Evolutionary conservation across 2,113 vertebrate genomes (phyloP), one percentile per base, ranked within the genome.

Genomic region (Globicephala melas): DNA sequence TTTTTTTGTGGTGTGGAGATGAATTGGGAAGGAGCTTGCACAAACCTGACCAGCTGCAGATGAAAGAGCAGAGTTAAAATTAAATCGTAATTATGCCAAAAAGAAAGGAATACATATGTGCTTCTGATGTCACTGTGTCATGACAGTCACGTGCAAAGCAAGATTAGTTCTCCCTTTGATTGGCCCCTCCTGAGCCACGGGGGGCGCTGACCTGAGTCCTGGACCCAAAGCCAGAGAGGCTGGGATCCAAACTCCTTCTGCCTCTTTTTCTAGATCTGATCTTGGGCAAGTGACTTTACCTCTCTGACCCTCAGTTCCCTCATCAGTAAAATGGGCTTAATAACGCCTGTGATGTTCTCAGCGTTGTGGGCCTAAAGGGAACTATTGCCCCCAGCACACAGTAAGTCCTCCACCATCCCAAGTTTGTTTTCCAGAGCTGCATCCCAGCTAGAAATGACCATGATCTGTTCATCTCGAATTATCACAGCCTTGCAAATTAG

Each of bases 271-370:
- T 2, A 33, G 47, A n/a, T 18, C 68, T n/a, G 47, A 55, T 26
- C 71, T 55, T 5, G 13, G 31, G 23, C 21, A 70, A 80, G 63
- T 60, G 41, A 71, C 33, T 77, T 50, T 3, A 20, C 41, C 62
- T 67, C 28, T 6, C 65, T 5, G 8, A 14, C 47, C 62, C 89
- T 91, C 82, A 44, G 67, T 89, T 44, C 3, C 36, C 67, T 41
- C 28, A 83, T 53, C 94, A 86, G 68, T 47, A 53, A 92, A 96
- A 79, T 53, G 90, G 87, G 55, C 17, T 89, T 18, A 65, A n/a
- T 47, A 15, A 67, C 31, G 58, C 58, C 74, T 21, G 31, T 31
- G 31, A n/a, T 3, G 1, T 26, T 60, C 18, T 4, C 38, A 9
- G 62, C 21, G 28, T 3, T 12, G 33, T 67, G 58, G 20, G 38